Evolutionary conservation across 2,113 vertebrate genomes (phyloP).

Genomic region (Elanus axillaris): DNA sequence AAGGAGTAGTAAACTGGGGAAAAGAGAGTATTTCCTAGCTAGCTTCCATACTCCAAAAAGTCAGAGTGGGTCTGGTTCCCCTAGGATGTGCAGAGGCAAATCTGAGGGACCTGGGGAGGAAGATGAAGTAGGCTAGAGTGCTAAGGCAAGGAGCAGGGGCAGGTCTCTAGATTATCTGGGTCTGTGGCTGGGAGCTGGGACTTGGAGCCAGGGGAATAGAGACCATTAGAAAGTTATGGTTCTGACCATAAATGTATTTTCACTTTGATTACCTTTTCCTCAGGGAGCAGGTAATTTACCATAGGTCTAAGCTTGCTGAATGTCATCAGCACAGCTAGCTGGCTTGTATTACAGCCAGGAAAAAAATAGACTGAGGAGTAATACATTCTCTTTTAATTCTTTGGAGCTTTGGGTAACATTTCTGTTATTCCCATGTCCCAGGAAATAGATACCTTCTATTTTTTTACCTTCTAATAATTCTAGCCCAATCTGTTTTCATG

Average conservation of each 20-base stretch:
- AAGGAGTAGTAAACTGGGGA: background rate
- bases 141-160: accelerated
- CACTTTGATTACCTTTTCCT: background rate
- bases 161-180: background rate
- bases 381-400: background rate
- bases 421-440: background rate
- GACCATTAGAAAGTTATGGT: background rate
- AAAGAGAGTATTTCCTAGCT: background rate
- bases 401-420: background rate
- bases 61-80: background rate
- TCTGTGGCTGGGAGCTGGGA: background rate
- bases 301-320: background rate
- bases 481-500: background rate
- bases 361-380: background rate
- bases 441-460: background rate
- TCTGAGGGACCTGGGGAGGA: background rate
- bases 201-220: background rate
- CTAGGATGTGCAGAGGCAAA: background rate
- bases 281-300: background rate
- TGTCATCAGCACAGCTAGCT: background rate
- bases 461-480: background rate
- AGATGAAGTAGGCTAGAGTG: background rate
- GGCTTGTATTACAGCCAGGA: background rate
- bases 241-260: background rate
- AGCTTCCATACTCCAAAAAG: background rate